Percentiles rank a stretch among this genome's conserved stretches.
Evolutionary conservation across 2,113 vertebrate species (phyloP).

Genomic region (Sturnus vulgaris): DNA sequence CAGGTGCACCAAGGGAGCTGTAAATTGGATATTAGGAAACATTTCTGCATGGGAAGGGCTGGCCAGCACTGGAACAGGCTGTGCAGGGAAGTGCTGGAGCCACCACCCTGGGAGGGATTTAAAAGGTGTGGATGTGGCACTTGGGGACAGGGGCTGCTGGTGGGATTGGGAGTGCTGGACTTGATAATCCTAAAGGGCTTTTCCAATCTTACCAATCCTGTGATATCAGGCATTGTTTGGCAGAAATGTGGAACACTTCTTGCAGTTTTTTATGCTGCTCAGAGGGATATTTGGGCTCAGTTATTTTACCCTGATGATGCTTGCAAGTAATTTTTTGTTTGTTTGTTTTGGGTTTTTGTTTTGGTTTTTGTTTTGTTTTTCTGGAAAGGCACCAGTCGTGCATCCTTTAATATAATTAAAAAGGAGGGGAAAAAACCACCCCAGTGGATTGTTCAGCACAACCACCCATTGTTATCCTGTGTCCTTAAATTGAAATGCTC

Average conservation of each 20-base stretch:
- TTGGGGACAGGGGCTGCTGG: background rate
- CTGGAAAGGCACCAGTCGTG: accelerated
- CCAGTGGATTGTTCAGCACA: background rate
- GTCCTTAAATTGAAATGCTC: background rate
- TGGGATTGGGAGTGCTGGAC: background rate
- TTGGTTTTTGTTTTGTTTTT: background rate
- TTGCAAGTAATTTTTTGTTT: background rate
- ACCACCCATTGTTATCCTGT: background rate
- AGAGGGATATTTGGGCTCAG: background rate
- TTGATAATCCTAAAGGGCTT: background rate
- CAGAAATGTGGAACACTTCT: background rate
- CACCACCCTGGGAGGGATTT: no score
- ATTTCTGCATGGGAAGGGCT: background rate
- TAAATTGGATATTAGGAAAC: background rate
- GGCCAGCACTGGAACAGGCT: accelerated
- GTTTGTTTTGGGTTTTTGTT: no score
- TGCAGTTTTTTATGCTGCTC: background rate
- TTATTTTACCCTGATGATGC: background rate
- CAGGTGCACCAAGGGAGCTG: no score
- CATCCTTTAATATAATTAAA: background rate
- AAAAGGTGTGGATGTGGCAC: background rate
- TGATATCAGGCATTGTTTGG: background rate
- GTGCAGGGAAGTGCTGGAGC: background rate
- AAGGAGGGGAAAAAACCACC: background rate
- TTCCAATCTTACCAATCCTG: background rate